These are phyloP conservation scores for Tenualosa ilisha DNA, from an alignment of 2,797 vertebrate genomes.

Conservation along the genomic window DNA sequence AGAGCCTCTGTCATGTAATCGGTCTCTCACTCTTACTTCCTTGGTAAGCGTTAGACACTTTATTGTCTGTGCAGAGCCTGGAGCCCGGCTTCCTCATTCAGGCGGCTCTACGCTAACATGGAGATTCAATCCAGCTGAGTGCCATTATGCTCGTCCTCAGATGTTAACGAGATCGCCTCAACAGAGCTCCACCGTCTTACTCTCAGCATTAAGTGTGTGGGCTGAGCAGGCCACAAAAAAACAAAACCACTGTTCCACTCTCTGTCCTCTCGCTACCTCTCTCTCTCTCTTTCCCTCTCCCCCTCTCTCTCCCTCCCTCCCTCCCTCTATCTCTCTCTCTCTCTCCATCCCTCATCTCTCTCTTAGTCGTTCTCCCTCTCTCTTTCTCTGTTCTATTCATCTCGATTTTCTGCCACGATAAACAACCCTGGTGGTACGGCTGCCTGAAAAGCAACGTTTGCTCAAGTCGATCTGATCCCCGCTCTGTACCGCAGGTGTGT, in stretches of 20 bases:
- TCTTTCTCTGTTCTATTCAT: neutral
- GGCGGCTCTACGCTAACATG: neutral
- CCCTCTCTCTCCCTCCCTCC: neutral
- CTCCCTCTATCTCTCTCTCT: neutral
- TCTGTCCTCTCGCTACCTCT: neutral
- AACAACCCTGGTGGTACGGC: neutral
- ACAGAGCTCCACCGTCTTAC: slow-evolving; percentile 41
- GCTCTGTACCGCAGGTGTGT: neutral
- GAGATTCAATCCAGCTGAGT: slow-evolving; percentile 43
- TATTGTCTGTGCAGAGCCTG: neutral
- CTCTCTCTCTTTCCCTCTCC: neutral
- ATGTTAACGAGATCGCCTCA: slow-evolving; percentile 54
- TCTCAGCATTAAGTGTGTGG: neutral
- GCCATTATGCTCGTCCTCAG: slow-evolving; percentile 55
- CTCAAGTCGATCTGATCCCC: neutral
- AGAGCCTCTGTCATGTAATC: neutral
- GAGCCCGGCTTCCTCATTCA: neutral
- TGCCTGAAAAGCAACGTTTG: neutral
- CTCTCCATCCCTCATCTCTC: neutral
- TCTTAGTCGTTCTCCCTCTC: neutral
- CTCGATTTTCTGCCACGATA: neutral
- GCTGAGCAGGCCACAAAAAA: neutral
- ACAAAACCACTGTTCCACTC: neutral
- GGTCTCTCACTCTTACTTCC: neutral
- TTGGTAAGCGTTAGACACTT: neutral